phyloP scores from a whole-genome alignment of 2,888 invertebrate species.

The Agrochola circellaris region DNA sequence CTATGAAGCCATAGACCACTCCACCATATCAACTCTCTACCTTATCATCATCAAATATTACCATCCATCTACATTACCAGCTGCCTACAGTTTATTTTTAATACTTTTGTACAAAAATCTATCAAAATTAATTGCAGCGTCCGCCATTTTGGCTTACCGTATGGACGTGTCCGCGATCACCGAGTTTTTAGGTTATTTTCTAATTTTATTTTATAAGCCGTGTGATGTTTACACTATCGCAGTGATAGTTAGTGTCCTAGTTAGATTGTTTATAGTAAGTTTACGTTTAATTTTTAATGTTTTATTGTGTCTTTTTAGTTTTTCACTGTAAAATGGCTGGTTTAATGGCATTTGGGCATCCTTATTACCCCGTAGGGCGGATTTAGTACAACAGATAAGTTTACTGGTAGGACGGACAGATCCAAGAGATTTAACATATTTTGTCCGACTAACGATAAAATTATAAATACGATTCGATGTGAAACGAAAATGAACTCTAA shows the following conservation, averaged over 20 bases:
- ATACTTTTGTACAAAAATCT: slow-evolving; percentile 75
- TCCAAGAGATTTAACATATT: slow-evolving; percentile 60
- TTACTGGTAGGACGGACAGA: slow-evolving; percentile 38
- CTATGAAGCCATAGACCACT: slow-evolving; percentile 78
- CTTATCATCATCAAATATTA: slow-evolving; percentile 77
- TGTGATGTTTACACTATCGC: slow-evolving; percentile 85
- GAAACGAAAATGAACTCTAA: slow-evolving; percentile 60
- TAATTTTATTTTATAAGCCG: slow-evolving; percentile 82
- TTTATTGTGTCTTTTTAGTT: slow-evolving; percentile 73
- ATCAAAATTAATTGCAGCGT: slow-evolving; percentile 67
- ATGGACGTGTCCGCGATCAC: slow-evolving; percentile 71
- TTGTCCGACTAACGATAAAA: slow-evolving; percentile 56
- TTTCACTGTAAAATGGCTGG: slow-evolving; percentile 66
- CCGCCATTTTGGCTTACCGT: slow-evolving; percentile 77
- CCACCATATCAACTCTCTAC: slow-evolving; percentile 78
- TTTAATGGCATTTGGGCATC: slow-evolving; percentile 60
- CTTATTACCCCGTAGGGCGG: slow-evolving; percentile 72
- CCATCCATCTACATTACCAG: slow-evolving; percentile 75
- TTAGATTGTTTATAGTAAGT: slow-evolving; percentile 82
- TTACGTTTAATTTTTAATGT: slow-evolving; percentile 80
- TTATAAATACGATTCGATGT: slow-evolving; percentile 55
- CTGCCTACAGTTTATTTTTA: slow-evolving; percentile 74
- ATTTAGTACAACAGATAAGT: slow-evolving; percentile 80
- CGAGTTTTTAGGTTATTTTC: slow-evolving; percentile 76
- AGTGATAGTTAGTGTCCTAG: slow-evolving; percentile 84